Conservation (phyloP, 2,797 vertebrate species). For the Falco concolor region DNA sequence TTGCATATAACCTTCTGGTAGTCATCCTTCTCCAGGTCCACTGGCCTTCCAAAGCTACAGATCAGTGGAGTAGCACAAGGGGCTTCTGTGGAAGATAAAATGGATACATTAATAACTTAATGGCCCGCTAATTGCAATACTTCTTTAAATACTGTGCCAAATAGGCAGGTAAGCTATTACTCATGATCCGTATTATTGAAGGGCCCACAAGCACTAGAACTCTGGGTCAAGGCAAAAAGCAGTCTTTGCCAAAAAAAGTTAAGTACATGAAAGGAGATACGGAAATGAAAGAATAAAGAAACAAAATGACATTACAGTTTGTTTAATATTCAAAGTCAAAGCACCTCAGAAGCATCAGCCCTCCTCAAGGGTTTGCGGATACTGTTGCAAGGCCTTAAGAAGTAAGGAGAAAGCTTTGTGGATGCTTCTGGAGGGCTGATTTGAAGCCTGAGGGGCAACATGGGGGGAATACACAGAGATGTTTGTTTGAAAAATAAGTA, state of each 20-base stretch:
- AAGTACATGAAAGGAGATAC: neutral
- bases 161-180: rapidly evolving
- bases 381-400: neutral
- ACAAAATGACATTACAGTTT: neutral
- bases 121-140: neutral
- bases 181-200: neutral
- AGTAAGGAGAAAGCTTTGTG: neutral
- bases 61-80: conserved; percentile 92
- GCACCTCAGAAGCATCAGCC: neutral
- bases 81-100: conserved; percentile 77
- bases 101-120: neutral
- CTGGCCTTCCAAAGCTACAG: conserved; percentile 85
- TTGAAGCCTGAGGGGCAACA: conserved; percentile 6
- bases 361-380: neutral
- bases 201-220: neutral
- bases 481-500: neutral
- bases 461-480: neutral
- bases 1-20: conserved; percentile 97
- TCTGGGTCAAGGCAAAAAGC: neutral
- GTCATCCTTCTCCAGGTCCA: conserved; percentile 96
- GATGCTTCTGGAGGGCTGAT: neutral
- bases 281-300: neutral
- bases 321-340: neutral
- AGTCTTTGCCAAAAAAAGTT: neutral
- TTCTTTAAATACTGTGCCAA: neutral